These are phyloP conservation scores for Seriola rivoliana DNA, from an alignment of 2,113 vertebrate species.

Conservation along the genomic window DNA sequence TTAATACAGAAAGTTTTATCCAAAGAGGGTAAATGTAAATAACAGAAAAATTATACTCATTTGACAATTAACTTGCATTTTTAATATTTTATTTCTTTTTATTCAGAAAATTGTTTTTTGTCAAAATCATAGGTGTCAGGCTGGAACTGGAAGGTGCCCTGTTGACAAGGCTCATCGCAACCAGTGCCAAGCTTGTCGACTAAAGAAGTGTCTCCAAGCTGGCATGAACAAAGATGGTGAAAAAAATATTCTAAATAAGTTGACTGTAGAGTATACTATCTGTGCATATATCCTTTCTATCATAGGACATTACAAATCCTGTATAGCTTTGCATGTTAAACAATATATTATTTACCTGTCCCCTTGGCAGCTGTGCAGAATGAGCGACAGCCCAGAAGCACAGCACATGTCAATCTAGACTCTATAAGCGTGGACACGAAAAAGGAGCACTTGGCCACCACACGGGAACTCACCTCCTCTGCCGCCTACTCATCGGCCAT, in stretches of 20 bases:
- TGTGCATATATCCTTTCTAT: neutral
- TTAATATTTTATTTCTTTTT: neutral
- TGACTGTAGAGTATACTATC: neutral
- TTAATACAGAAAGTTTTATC: too few species aligned
- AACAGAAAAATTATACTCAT: neutral
- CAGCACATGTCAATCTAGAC: conserved; percentile 88
- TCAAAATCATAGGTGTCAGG: conserved; percentile 88
- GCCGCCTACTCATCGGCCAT: conserved; percentile 71
- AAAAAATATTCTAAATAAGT: conserved; percentile 37
- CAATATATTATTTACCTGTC: neutral
- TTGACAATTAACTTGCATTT: neutral
- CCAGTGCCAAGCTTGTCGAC: conserved; percentile 95
- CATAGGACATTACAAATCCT: neutral
- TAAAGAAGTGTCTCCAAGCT: conserved; percentile 94
- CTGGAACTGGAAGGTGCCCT: conserved; percentile 90
- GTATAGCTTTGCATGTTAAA: neutral
- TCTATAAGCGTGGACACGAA: conserved; percentile 75
- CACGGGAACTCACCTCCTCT: conserved; percentile 73
- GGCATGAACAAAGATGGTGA: conserved; percentile 98
- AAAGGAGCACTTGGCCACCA: conserved; percentile 83
- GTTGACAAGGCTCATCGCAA: conserved; percentile 97
- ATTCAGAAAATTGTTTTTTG: neutral
- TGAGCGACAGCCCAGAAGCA: conserved; percentile 93
- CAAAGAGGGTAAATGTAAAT: neutral
- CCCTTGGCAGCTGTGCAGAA: conserved; percentile 91